Evolutionary conservation across 2,888 invertebrate genomes (phyloP), one percentile per base, ranked within the genome.

Genomic region (Octonoba sinensis): DNA sequence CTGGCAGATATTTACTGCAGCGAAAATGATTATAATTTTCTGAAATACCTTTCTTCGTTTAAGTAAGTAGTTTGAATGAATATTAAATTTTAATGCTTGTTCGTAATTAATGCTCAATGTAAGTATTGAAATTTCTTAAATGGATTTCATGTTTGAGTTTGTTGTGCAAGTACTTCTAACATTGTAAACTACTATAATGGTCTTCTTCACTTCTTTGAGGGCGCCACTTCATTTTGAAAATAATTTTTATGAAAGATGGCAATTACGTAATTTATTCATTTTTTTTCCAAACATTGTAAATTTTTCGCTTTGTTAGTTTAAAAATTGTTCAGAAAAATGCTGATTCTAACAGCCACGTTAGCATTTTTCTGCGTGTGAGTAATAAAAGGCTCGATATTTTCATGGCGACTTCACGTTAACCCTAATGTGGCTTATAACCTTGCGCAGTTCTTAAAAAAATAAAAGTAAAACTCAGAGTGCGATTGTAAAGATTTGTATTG

Each of bases 181-280:
- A 81, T 66, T 69, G 69, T 69, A 54, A 56, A 60, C 20, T 62
- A 16, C 51, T 59, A 82, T 65, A 49, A 71, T 75, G 81, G 74
- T 82, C 75, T 75, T 82, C 75, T 82, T 75, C 73, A 44, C 60
- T 67, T 56, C 72, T 75, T 65, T 49, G 81, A 82, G 81, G 81
- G 81, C 81, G 81, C 81, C 81, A 82, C 81, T 75, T 70, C 69
- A 75, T 71, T 71, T n/a, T 70, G 66, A 75, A 82, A 82, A 82
- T 70, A 67, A 82, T 75, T 70, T 75, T 65, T 75, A 51, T 65
- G 36, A 57, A 59, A 57, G 71, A 81, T 82, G 81, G 81, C 81
- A 82, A 82, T 82, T 82, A 70, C 62, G 47, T 62, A 56, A 60
- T 73, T 4, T 36, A 36, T 36, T 57, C 51, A 49, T 24, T 36